Base-by-base conservation (phyloP, 2,888 invertebrate genomes). In the Drosophila kanekoi region DNA sequence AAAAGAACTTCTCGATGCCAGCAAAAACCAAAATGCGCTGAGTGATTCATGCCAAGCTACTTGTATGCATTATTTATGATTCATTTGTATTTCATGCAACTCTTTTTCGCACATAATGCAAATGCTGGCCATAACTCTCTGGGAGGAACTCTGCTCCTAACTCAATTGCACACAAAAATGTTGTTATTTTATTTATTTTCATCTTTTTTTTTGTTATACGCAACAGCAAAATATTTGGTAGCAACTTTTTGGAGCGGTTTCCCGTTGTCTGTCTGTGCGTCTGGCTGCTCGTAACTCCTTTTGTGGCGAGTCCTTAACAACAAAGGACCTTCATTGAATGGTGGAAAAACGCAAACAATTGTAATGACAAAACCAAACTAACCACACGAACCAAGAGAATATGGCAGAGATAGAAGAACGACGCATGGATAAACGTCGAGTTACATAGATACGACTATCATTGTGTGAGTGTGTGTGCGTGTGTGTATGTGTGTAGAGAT, bases 311-410 rank as follows among this genome's bases (percentile, higher is more conserved):
- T 73, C 76, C 75, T 75, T 68, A 54, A 56, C 76, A 77, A 76
- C 78, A 76, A 77, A 76, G 76, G 78, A 78, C 76, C 43, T 54
- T 60, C 75, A 83, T 80, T 85, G 83, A 82, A 87, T 81, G 79
- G 64, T 84, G 82, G 77, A 88, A 79, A 79, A 84, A 86, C 88
- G 88, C 86, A 84, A 84, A 84, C 83, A 84, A 84, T 84, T 88
- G 88, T 85, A 84, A 88, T 84, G 88, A 84, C 83, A 84, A 84
- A 88, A 84, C 83, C 83, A 88, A 84, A 84, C 88, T 88, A 88
- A 84, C 83, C 83, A 72, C 83, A 87, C 65, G 56, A 52, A 62
- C 65, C 60, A 33, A 51, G 37, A 43, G 63, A 61, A 70, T 35
- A 33, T 54, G 60, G 57, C 53, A 62, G 53, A 64, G 73, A 65